Evolutionary conservation across 2,113 vertebrate species (phyloP), one percentile per base, ranked within the genome.

Genomic region (Candoia aspera): DNA sequence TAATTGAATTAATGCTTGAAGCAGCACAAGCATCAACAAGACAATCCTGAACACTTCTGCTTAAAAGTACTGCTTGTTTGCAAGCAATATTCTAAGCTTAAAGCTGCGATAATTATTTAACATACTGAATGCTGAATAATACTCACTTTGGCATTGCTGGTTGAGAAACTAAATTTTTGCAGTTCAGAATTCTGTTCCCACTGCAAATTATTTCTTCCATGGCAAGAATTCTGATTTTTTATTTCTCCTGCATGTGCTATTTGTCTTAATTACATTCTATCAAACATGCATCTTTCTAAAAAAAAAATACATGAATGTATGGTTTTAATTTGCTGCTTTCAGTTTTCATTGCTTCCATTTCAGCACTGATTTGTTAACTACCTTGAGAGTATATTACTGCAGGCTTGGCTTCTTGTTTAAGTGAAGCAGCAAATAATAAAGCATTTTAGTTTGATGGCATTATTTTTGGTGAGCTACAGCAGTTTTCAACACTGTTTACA

Each of bases 391-490:
- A 42, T 62, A 60, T 49, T 62, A 62, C 37, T 49, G 58, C 58
- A 60, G 58, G 5, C 58, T 62, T 46, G 37, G n/a, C 57, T n/a
- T 62, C 12, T n/a, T 68, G 64, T 88, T 88, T 37, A 87, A 87
- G 10, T 86, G 42, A 37, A 88, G 6, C n/a, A 79, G 60, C 19
- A 73, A 90, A 13, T 19, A 24, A 90, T 37, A 42, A 84, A 19
- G 46, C 23, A 84, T 59, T 59, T 19, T 59, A 90, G 89, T 53
- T 57, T 85, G n/a, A 58, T 59, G 88, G 23, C 13, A 64, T 42
- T 88, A 73, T 29, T 84, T 85, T 57, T 89, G 91, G 87, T 37
- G 84, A 93, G 90, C 64, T 90, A 59, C 42, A 92, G 91, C 93
- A 29, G 57, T 57, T 92, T 92, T 84, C 91, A 84, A 92, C n/a